phyloP scores from a whole-genome alignment of 1,140 invertebrate species.

The Coelopa frigida region DNA sequence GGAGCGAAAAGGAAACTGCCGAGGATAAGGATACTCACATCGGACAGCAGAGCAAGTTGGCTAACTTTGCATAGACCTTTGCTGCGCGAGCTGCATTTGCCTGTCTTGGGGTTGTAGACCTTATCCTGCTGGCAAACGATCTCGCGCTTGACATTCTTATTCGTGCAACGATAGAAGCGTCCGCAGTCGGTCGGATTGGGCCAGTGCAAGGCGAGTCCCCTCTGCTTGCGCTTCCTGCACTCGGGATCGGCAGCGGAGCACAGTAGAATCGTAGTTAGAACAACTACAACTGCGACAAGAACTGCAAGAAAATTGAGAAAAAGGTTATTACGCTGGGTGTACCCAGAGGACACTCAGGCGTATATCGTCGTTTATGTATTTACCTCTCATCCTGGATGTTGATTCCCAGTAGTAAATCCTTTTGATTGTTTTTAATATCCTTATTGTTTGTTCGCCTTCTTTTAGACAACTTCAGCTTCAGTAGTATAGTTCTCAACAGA shows the following conservation, averaged over 20 bases:
- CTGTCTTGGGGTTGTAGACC: constrained; percentile 30
- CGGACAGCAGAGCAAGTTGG: constrained; percentile 19
- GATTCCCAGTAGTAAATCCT: too few relatives aligned
- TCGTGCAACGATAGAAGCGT: constrained; percentile 31
- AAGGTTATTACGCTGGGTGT: too few relatives aligned
- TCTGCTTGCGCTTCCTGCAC: constrained; percentile 31
- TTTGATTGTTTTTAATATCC: too few relatives aligned
- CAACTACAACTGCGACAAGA: constrained; percentile 28
- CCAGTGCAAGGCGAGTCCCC: constrained; percentile 29
- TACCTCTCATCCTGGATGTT: too few relatives aligned
- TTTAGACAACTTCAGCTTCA: too few relatives aligned
- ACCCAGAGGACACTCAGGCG: too few relatives aligned
- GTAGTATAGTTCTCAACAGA: too few relatives aligned
- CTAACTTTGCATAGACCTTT: constrained; percentile 29
- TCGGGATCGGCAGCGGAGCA: constrained; percentile 32
- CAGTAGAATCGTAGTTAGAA: constrained; percentile 25
- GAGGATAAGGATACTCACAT: constrained; percentile 7
- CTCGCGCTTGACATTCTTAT: constrained; percentile 22
- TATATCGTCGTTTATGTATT: too few relatives aligned
- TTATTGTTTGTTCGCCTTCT: too few relatives aligned
- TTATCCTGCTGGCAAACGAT: constrained; percentile 27
- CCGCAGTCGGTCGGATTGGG: constrained; percentile 29
- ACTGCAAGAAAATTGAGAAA: constrained; percentile 17
- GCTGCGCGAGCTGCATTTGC: constrained; percentile 22
- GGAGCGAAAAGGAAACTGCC: too few relatives aligned